A percentile compares a stretch with the other conserved stretches of the same genome.
Conservation (phyloP, 2,113 vertebrate species). For the Microtus montanus region DNA sequence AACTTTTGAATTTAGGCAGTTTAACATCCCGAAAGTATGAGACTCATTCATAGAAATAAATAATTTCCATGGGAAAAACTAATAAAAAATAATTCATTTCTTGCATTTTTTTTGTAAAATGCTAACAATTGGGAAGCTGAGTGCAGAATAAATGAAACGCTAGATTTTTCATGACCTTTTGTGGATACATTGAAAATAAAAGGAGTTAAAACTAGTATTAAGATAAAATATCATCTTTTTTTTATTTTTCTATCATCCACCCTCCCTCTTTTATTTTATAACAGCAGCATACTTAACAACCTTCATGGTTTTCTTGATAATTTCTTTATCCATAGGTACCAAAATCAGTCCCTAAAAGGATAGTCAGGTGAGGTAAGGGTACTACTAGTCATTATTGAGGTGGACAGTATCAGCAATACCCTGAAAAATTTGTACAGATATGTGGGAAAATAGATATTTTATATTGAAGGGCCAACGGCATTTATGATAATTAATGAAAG, state of each 20-base stretch:
- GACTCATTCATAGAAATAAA: not conserved
- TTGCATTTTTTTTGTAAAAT: not conserved
- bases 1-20: not conserved
- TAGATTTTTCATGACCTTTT: not conserved
- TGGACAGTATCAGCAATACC: not conserved
- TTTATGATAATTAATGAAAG: slow-evolving; percentile 33
- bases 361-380: not conserved
- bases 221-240: not conserved
- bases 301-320: not conserved
- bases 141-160: not conserved
- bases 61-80: not conserved
- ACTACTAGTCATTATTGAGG: not conserved
- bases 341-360: not conserved
- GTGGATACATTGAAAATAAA: not conserved
- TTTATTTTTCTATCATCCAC: not conserved
- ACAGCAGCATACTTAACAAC: not conserved
- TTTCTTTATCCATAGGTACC: not conserved
- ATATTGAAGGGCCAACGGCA: not conserved
- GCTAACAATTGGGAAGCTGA: not conserved
- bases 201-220: not conserved
- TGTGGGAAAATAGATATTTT: not conserved
- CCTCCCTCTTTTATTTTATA: not conserved
- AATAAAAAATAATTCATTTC: not conserved
- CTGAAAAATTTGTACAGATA: not conserved
- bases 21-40: not conserved